phyloP scores from a whole-genome alignment of 2,113 vertebrate species.

The Macrotis lagotis region DNA sequence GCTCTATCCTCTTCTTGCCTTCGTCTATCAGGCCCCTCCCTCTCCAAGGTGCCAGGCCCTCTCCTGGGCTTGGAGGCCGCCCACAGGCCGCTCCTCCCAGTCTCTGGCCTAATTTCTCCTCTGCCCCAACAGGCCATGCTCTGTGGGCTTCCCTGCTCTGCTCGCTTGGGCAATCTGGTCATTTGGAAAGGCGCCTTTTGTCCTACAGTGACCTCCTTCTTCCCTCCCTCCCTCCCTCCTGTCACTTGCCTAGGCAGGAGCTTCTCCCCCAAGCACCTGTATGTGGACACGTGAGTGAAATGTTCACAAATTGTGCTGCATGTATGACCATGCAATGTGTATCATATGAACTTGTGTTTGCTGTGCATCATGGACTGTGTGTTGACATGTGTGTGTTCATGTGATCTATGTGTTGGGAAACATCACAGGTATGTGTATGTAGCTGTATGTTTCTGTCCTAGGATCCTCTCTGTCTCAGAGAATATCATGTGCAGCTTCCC shows the following conservation, averaged over 20 bases:
- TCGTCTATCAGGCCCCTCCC: neutral
- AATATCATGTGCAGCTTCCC: neutral
- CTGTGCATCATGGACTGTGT: rapidly evolving
- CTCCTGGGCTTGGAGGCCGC: neutral
- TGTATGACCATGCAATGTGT: neutral
- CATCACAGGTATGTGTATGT: neutral
- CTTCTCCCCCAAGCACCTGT: neutral
- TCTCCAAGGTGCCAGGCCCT: conserved; percentile 24
- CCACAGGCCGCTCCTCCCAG: neutral
- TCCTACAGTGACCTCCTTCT: conserved; percentile 60
- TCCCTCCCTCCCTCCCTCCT: neutral
- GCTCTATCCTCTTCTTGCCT: neutral
- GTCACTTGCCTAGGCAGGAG: conserved; percentile 33
- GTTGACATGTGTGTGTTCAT: neutral
- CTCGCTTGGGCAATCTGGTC: conserved; percentile 76
- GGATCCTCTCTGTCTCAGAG: neutral
- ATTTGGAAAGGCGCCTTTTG: conserved; percentile 71
- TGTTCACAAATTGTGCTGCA: neutral
- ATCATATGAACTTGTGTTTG: neutral
- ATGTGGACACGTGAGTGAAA: rapidly evolving
- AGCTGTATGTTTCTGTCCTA: neutral
- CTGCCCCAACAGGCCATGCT: conserved; percentile 18
- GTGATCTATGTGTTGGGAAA: neutral
- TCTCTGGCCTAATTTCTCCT: conserved; percentile 71
- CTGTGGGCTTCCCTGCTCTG: conserved; percentile 56